Evolutionary conservation across 2,888 invertebrate genomes (phyloP).

Genomic region (Carabus problematicus): DNA sequence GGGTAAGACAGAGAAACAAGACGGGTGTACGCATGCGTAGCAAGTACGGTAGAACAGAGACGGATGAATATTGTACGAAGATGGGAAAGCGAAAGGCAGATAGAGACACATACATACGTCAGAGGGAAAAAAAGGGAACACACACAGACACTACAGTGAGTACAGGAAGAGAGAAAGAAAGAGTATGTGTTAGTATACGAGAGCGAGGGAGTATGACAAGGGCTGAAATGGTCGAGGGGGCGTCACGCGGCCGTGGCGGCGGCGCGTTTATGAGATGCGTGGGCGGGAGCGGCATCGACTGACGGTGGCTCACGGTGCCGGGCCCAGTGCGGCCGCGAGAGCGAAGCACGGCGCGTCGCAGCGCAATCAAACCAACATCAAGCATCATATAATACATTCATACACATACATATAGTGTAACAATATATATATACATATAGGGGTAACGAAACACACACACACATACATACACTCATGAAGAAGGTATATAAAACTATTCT

Average conservation of each 20-base stretch:
- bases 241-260: background rate
- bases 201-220: slow-evolving; percentile 6
- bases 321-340: slow-evolving; percentile 21
- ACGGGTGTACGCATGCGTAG: too few relatives aligned
- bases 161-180: too few relatives aligned
- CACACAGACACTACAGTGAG: background rate
- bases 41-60: too few relatives aligned
- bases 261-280: slow-evolving; percentile 45
- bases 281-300: slow-evolving; percentile 24
- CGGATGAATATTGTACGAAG: background rate
- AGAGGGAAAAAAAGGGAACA: background rate
- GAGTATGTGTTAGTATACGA: background rate
- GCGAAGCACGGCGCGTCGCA: slow-evolving; percentile 16
- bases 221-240: background rate
- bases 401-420: too few relatives aligned
- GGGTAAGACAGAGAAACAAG: too few relatives aligned
- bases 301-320: slow-evolving; percentile 16
- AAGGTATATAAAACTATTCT: too few relatives aligned
- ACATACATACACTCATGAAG: too few relatives aligned
- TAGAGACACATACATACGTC: background rate
- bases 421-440: too few relatives aligned
- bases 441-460: too few relatives aligned
- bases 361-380: background rate
- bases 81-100: slow-evolving; percentile 8
- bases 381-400: too few relatives aligned